Percentiles rank a stretch among this genome's conserved stretches.
Evolutionary conservation across 2,113 vertebrate species (phyloP).

Genomic region (Ctenomys sociabilis): DNA sequence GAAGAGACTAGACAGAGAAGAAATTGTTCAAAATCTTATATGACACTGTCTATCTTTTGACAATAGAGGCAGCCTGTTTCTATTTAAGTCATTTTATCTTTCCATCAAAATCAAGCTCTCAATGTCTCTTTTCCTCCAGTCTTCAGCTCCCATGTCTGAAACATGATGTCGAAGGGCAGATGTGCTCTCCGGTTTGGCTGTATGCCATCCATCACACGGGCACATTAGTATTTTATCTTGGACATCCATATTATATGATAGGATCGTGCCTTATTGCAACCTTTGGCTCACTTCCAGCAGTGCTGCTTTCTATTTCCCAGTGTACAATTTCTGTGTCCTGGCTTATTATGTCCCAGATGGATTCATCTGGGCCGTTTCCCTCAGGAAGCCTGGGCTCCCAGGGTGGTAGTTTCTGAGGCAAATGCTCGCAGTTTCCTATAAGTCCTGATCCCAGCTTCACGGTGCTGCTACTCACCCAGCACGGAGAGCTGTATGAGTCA

Average conservation of each 20-base stretch:
- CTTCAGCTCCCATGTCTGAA: neutral
- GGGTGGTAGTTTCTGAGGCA: slow-evolving; percentile 46
- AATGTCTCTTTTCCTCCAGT: slow-evolving; percentile 28
- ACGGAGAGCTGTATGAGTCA: neutral
- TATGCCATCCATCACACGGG: neutral
- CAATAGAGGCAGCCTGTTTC: neutral
- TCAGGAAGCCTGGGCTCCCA: slow-evolving; percentile 37
- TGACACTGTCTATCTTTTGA: neutral
- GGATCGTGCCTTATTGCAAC: slow-evolving; percentile 14
- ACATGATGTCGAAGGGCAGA: slow-evolving; percentile 39
- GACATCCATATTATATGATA: slow-evolving; percentile 32
- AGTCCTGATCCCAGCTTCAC: slow-evolving; percentile 36
- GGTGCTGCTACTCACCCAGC: neutral
- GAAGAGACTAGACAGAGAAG: neutral
- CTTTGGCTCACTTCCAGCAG: slow-evolving; percentile 57
- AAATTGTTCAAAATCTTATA: neutral
- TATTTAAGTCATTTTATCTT: slow-evolving; percentile 61
- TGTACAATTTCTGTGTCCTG: slow-evolving; percentile 32
- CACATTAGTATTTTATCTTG: slow-evolving; percentile 60
- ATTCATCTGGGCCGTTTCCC: slow-evolving; percentile 55
- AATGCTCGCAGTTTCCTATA: slow-evolving; percentile 53
- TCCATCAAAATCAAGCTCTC: slow-evolving; percentile 56
- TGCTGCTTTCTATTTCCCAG: slow-evolving; percentile 66
- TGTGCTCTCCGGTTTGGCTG: slow-evolving; percentile 49
- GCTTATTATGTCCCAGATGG: slow-evolving; percentile 67